Evolutionary conservation across 1,140 invertebrate genomes (phyloP).

Genomic region (Panagrolaimus sp.): DNA sequence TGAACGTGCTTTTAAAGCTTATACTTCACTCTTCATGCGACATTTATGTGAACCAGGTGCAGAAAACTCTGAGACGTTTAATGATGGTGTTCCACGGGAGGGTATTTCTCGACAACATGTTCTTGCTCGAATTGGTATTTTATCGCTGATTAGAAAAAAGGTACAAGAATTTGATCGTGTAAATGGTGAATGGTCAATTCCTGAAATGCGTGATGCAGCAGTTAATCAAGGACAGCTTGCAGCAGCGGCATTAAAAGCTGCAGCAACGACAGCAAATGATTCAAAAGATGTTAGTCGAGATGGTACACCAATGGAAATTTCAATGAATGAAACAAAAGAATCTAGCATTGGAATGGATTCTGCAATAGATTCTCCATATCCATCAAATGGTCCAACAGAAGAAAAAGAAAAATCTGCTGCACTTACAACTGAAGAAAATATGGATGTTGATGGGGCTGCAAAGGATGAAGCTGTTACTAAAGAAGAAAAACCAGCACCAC

Average conservation of each 20-base stretch:
- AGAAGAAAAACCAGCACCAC: conserved; percentile 55
- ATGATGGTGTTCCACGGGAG: conserved; percentile 95
- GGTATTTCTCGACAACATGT: conserved; percentile 97
- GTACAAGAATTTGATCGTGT: conserved; percentile 90
- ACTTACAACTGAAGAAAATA: conserved; percentile 38
- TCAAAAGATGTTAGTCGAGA: no score
- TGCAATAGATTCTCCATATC: conserved; percentile 55
- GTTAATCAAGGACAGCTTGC: no score
- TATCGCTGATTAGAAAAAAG: conserved; percentile 85
- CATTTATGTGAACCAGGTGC: conserved; percentile 97
- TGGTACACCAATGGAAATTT: conserved; percentile 16
- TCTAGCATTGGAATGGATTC: conserved; percentile 34
- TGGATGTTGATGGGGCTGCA: conserved; percentile 49
- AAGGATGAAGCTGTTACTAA: no score
- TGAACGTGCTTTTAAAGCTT: conserved; percentile 95
- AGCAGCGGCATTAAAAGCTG: no score
- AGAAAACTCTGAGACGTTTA: conserved; percentile 93
- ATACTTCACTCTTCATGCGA: conserved; percentile 96
- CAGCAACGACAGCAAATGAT: no score
- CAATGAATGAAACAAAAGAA: neutral
- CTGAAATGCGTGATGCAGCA: no score
- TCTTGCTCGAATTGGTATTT: conserved; percentile 78
- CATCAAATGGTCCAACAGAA: conserved; percentile 54
- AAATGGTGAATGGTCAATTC: conserved; percentile 96
- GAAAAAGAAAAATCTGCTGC: conserved; percentile 40